These are phyloP conservation scores for Coremacera marginata DNA, from an alignment of 2,888 invertebrate genomes.

Conservation along the genomic window DNA sequence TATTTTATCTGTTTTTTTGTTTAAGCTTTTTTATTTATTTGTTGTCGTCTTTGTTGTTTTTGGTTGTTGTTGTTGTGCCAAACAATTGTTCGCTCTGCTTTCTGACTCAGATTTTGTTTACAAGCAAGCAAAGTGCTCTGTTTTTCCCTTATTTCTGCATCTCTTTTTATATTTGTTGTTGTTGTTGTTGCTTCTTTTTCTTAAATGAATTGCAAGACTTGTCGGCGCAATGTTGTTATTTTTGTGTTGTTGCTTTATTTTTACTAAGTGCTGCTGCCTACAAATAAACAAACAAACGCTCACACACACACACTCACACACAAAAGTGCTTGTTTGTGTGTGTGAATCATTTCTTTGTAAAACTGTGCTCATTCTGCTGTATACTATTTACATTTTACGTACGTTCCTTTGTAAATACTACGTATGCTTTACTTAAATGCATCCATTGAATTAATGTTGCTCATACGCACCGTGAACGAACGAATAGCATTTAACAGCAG, in stretches of 20 bases:
- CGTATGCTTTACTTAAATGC: conserved; percentile 10
- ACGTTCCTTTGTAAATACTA: too few relatives aligned
- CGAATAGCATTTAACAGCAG: background rate
- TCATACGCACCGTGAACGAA: background rate
- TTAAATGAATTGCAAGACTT: conserved; percentile 1
- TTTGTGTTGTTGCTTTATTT: background rate
- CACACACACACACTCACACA: conserved; percentile 20
- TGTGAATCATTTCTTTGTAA: background rate
- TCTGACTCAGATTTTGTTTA: conserved; percentile 34
- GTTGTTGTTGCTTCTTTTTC: background rate
- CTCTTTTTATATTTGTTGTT: background rate
- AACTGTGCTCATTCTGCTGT: background rate
- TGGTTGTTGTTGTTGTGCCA: background rate
- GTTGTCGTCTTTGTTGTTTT: conserved; percentile 38
- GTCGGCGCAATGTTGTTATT: background rate
- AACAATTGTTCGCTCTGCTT: conserved; percentile 14
- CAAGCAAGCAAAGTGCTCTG: conserved; percentile 24
- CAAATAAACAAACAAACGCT: background rate
- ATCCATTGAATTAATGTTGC: background rate
- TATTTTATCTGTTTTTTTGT: background rate
- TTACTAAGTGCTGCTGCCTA: conserved; percentile 12
- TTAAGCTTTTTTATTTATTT: background rate
- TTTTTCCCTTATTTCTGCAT: background rate
- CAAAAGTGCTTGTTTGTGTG: background rate
- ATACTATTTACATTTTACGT: too few relatives aligned